Base-by-base conservation (phyloP, 1,140 invertebrate species). In the Rhizoglyphus robini region DNA sequence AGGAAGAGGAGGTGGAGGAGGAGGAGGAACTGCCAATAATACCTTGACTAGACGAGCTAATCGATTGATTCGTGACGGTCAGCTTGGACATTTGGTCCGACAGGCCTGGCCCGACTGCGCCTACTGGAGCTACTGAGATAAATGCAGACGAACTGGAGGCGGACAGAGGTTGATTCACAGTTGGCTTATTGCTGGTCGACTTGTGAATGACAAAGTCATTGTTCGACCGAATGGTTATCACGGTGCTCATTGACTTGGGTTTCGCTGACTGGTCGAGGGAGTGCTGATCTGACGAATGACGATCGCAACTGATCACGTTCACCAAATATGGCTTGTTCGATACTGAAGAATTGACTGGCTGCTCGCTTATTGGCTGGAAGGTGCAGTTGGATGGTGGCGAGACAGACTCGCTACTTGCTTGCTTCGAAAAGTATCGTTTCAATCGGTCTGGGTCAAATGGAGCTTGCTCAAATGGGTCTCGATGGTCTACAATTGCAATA, bases 391-490 rank as follows among this genome's bases (percentile, higher is more conserved):
- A 3, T 20, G 58, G 23, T 31, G 25, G 5, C 18, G 34, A 8
- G 4, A 23, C 57, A 13, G 57, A 25, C 8, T 54, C 51, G 23
- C 15, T 27, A 8, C 8, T 11, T 32, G 8, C 15, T 34, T 67
- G 65, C 27, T 47, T 34, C 15, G 32, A 11, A 13, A 65, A 15
- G 49, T 65, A 61, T 38, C 32, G 1, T 32, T 41, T 30, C 18
- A 67, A 31, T 30, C 41, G 68, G 13, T 32, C 31, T 75, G 85
- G 80, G 76, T 81, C 86, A 73, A 89, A 88, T 38, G 87, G 87
- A 65, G 86, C 87, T 69, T 84, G 84, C 72, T 85, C 82, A 73
- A 89, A 89, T 48, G 87, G 87, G 79, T 89, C 86, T n/a, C 18
- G 15, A 27, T 64, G 29, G 63, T 47, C 31, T 54, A n/a, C 20